Evolutionary conservation across 2,888 invertebrate species (phyloP).

Genomic region (Thumatha senex): DNA sequence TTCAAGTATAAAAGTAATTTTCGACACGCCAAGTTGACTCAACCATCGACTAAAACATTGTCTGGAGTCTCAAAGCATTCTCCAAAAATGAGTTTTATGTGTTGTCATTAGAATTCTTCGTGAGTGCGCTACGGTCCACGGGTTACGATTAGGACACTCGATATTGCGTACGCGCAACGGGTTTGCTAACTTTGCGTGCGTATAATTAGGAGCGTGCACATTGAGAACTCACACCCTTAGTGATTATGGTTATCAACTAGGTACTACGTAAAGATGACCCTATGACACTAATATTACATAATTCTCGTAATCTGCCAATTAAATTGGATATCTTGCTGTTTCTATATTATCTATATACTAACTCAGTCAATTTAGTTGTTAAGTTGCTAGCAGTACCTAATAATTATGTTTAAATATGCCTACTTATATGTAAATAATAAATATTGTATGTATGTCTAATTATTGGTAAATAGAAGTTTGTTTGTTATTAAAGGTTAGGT

Average conservation of each 20-base stretch:
- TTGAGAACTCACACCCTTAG: slow-evolving; percentile 47
- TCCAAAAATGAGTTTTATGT: slow-evolving; percentile 13
- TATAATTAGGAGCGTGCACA: slow-evolving; percentile 56
- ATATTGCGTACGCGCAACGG: slow-evolving; percentile 16
- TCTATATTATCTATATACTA: slow-evolving; percentile 4
- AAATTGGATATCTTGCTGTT: slow-evolving; percentile 19
- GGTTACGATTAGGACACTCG: slow-evolving; percentile 23
- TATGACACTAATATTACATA: slow-evolving; percentile 35
- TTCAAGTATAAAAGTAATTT: slow-evolving; percentile 7
- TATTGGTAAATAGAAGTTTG: slow-evolving; percentile 1
- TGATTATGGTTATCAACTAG: slow-evolving; percentile 33
- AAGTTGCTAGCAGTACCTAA: background rate
- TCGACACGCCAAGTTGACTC: slow-evolving; percentile 6
- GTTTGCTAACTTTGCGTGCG: slow-evolving; percentile 55
- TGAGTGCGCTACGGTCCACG: slow-evolving; percentile 13
- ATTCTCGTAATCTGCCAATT: slow-evolving; percentile 27
- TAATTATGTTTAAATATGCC: background rate
- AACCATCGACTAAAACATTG: background rate
- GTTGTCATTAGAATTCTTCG: slow-evolving; percentile 28
- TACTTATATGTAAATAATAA: background rate
- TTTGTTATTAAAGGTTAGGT: slow-evolving; percentile 12
- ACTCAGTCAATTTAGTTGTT: slow-evolving; percentile 7
- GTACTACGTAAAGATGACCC: slow-evolving; percentile 29
- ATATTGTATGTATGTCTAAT: background rate
- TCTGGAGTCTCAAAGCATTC: background rate